These are phyloP conservation scores for Chelonoidis abingdonii DNA, from an alignment of 2,113 vertebrate genomes.

Conservation along the genomic window DNA sequence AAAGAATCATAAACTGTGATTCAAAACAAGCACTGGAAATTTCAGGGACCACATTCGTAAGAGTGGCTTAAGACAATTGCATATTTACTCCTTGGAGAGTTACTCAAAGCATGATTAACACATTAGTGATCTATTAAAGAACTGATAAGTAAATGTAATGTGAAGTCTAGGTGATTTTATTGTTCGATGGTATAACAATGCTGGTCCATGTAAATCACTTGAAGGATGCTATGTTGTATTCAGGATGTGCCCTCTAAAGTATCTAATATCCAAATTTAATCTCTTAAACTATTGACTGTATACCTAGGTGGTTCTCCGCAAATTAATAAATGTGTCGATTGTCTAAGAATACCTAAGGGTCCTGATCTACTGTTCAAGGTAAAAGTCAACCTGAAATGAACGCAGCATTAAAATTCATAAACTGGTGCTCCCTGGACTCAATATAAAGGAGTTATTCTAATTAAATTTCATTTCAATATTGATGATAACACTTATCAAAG, in stretches of 20 bases:
- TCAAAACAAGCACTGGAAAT: not conserved
- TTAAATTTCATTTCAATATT: not conserved
- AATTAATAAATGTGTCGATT: not conserved
- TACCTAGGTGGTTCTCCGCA: not conserved
- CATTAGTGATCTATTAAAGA: not conserved
- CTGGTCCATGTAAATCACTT: not conserved
- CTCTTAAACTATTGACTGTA: not conserved
- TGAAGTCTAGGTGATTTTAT: not conserved
- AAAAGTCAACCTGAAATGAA: not conserved
- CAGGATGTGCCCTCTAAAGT: not conserved
- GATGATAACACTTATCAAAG: not conserved
- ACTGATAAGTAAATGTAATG: not conserved
- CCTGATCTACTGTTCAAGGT: not conserved
- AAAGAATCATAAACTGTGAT: not conserved
- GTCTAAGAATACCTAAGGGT: not conserved
- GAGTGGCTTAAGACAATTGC: not conserved
- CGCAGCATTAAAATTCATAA: not conserved
- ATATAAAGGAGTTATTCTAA: not conserved
- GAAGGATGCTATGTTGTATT: not conserved
- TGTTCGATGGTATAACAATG: not conserved
- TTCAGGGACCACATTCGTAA: not conserved
- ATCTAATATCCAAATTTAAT: not conserved
- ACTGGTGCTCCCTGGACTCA: not conserved
- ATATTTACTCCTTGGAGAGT: not conserved
- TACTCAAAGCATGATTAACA: not conserved